Conservation (phyloP, 35 echinoderm and acorn worm species). For the Holothuria glaberrima region DNA sequence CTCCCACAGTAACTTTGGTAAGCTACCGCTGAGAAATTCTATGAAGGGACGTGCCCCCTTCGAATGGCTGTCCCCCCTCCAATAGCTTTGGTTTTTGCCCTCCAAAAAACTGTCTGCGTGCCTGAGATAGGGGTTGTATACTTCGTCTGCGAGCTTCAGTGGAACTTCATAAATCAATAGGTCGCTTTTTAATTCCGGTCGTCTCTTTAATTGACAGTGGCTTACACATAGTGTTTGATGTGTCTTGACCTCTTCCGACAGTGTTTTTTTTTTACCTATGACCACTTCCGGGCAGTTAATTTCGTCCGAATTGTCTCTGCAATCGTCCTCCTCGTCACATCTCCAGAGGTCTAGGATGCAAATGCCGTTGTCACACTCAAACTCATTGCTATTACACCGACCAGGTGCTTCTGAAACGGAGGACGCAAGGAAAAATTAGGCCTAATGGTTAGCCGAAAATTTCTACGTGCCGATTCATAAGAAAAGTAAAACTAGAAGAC, state of each 20-base stretch:
- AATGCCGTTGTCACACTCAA: neutral
- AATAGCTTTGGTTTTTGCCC: neutral
- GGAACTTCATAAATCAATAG: neutral
- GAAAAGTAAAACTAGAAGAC: too few species aligned
- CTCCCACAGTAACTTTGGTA: too few species aligned
- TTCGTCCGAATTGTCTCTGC: neutral
- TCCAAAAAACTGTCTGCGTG: neutral
- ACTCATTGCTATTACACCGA: neutral
- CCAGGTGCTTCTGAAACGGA: too few species aligned
- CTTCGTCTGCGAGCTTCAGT: neutral
- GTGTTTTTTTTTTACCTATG: neutral
- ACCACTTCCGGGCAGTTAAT: neutral
- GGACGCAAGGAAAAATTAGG: too few species aligned
- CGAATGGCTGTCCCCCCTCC: too few species aligned
- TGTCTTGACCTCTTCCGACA: neutral
- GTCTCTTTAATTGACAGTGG: neutral
- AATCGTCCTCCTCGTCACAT: neutral
- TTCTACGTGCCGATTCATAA: too few species aligned
- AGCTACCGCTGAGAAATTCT: too few species aligned
- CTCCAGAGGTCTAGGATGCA: neutral
- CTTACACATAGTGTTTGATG: neutral
- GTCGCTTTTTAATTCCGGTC: neutral
- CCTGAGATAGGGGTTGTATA: neutral
- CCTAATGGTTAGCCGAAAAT: too few species aligned
- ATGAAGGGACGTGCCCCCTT: too few species aligned